Percentiles rank a stretch among this genome's conserved stretches.
Conservation (phyloP, 2,797 vertebrate genomes). For the Myotis daubentonii region DNA sequence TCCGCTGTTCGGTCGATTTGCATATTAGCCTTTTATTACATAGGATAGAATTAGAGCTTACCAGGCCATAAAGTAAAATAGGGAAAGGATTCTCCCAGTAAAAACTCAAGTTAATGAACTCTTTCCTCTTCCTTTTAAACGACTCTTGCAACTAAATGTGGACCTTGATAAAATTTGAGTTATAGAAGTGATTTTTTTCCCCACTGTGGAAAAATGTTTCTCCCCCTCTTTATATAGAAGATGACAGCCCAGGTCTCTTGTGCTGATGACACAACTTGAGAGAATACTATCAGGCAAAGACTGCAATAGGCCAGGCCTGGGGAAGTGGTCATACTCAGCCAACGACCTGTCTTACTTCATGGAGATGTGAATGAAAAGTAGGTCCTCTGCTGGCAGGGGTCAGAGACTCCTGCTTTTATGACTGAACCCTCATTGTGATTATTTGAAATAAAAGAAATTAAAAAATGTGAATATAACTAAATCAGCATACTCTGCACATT, state of each 20-base stretch:
- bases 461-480: constrained; percentile 31
- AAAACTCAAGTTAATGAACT: constrained; percentile 29
- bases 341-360: constrained; percentile 2
- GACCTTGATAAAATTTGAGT: constrained; percentile 7
- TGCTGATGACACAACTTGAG: background rate
- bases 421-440: background rate
- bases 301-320: background rate
- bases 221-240: background rate
- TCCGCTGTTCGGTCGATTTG: no score
- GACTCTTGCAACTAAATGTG: constrained; percentile 5
- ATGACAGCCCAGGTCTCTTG: background rate
- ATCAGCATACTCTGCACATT: background rate
- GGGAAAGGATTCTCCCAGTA: background rate
- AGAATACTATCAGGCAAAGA: background rate
- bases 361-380: background rate
- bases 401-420: background rate
- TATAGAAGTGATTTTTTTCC: background rate
- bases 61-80: background rate
- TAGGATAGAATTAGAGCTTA: background rate
- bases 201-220: background rate
- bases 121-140: background rate
- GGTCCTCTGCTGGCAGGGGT: background rate
- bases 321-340: background rate
- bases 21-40: no score
- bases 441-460: constrained; percentile 27